phyloP scores from a whole-genome alignment of 2,888 invertebrate species.

The Agrotis puta region DNA sequence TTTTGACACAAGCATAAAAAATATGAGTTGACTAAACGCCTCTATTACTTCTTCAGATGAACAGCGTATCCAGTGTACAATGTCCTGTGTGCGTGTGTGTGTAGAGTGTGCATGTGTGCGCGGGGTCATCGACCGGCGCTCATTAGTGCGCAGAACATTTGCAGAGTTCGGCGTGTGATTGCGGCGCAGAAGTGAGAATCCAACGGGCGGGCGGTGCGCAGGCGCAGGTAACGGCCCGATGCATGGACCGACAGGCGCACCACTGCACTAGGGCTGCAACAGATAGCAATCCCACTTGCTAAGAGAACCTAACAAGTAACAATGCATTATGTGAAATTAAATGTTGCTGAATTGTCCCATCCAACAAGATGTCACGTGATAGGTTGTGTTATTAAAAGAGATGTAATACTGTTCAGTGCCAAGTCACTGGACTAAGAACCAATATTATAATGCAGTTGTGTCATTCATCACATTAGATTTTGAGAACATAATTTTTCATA shows the following conservation, averaged over 20 bases:
- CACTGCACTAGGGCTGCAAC: slow-evolving; percentile 44
- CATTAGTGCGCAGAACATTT: slow-evolving; percentile 60
- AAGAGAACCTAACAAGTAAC: background rate
- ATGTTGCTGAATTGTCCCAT: background rate
- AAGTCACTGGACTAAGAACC: too few species aligned
- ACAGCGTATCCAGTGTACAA: background rate
- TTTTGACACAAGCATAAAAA: slow-evolving; percentile 36
- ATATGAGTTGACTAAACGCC: slow-evolving; percentile 42
- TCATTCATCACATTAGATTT: too few species aligned
- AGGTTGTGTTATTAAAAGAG: too few species aligned
- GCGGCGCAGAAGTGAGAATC: slow-evolving; percentile 45
- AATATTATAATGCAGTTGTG: too few species aligned
- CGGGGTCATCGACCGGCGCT: slow-evolving; percentile 53
- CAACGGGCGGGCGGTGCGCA: slow-evolving; percentile 46
- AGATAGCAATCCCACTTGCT: background rate
- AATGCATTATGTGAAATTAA: background rate
- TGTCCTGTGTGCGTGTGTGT: slow-evolving; percentile 1
- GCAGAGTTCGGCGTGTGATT: slow-evolving; percentile 62
- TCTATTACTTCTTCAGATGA: slow-evolving; percentile 23
- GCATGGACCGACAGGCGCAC: background rate
- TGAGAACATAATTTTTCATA: background rate
- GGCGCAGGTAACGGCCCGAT: slow-evolving; percentile 40
- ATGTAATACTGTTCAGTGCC: too few species aligned
- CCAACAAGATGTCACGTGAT: background rate
- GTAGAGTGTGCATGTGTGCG: slow-evolving; percentile 23